A percentile compares a stretch with the other conserved stretches of the same genome.
phyloP scores from a whole-genome alignment of 2,113 vertebrate genomes.

The Embiotoca jacksoni region DNA sequence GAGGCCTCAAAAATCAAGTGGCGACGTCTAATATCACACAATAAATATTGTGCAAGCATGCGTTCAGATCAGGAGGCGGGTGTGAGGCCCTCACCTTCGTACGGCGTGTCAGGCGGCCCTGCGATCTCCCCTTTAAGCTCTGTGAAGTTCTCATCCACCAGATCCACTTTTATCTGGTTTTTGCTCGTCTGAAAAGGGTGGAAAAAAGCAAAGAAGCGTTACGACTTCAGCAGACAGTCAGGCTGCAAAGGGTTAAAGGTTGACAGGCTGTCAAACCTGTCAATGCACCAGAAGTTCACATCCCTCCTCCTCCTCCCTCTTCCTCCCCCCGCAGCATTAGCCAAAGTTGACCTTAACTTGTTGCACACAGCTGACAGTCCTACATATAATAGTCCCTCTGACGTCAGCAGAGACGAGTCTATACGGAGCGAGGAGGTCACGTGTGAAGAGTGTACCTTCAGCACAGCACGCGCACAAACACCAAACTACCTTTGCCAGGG shows the following conservation, averaged over 20 bases:
- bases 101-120: conserved; percentile 98
- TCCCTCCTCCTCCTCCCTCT: too few relatives aligned
- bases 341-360: conserved; percentile 67
- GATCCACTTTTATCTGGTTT: conserved; percentile 99
- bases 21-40: neutral
- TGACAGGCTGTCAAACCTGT: conserved; percentile 60
- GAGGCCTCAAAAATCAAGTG: neutral
- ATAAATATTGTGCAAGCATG: conserved; percentile 2
- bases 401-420: neutral
- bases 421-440: neutral
- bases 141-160: conserved; percentile 99
- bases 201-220: conserved; percentile 21
- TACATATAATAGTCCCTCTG: neutral
- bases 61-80: conserved; percentile 6
- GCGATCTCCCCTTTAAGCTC: conserved; percentile 99
- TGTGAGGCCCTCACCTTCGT: conserved; percentile 91
- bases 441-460: neutral
- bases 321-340: conserved; percentile 20
- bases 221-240: conserved; percentile 21
- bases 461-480: neutral
- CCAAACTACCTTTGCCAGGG: conserved; percentile 31
- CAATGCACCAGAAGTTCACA: conserved; percentile 64
- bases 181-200: conserved; percentile 93
- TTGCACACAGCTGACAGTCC: conserved; percentile 38
- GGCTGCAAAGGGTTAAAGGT: conserved; percentile 27